phyloP scores from a whole-genome alignment of 2,888 invertebrate genomes.

The Dolichopus griseipennis region DNA sequence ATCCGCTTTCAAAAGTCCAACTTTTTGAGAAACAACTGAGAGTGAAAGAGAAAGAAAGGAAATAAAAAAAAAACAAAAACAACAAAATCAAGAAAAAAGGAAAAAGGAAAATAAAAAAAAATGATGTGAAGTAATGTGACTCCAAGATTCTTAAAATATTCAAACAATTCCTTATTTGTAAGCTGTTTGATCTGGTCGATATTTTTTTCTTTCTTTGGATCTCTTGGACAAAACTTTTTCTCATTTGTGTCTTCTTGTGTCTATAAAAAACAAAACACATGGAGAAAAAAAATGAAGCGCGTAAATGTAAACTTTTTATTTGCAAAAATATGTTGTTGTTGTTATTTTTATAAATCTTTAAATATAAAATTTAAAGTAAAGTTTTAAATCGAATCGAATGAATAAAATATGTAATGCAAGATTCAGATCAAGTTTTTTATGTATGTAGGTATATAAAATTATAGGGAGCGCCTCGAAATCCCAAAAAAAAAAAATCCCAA shows the following conservation, averaged over 20 bases:
- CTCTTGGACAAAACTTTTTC: slow-evolving; percentile 8
- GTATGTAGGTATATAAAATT: too few relatives aligned
- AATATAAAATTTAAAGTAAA: too few relatives aligned
- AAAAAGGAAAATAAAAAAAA: neutral
- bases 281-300: too few relatives aligned
- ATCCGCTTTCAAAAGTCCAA: too few relatives aligned
- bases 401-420: neutral
- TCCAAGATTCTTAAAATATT: slow-evolving; percentile 24
- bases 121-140: slow-evolving; percentile 15
- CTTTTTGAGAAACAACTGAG: too few relatives aligned
- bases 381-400: neutral
- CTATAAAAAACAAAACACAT: neutral
- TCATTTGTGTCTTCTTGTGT: neutral
- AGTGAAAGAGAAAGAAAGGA: too few relatives aligned
- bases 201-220: neutral
- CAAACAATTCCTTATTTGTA: slow-evolving; percentile 27
- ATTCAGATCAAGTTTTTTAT: neutral
- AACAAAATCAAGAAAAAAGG: neutral
- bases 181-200: neutral
- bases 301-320: too few relatives aligned
- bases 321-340: too few relatives aligned
- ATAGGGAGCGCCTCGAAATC: too few relatives aligned
- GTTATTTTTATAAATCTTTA: too few relatives aligned
- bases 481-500: too few relatives aligned
- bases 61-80: too few relatives aligned